Base-by-base conservation (phyloP, 2,888 invertebrate species). In the Epicampocera succincta region DNA sequence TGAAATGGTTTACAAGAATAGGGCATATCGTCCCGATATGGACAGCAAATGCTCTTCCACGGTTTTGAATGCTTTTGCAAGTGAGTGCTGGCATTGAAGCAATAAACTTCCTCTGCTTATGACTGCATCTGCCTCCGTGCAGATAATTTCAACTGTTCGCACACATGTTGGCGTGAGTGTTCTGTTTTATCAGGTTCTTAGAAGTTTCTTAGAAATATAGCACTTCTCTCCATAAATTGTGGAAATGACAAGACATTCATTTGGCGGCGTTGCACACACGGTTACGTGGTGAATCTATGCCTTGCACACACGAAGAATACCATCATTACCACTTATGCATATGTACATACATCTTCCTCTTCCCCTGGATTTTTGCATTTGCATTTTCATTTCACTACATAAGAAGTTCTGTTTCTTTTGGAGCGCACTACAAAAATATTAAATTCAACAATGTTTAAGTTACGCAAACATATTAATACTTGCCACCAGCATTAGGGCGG, bases 191-290 rank as follows among this genome's bases (percentile, higher is more conserved):
- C 61, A 48, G 66, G 79, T 56, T 65, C 38, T 65, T 38, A 1
- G 50, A 65, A 63, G 58, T 63, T 74, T 56, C 63, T 74, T 46
- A 60, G 38, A 77, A 69, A 21, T 33, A 66, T 58, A 66, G 17
- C 78, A 66, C 17, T 46, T 48, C 68, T 74, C 54, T 54, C 54
- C 33, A 73, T 79, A 68, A 76, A 81, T 72, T 72, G 50, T 58
- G 52, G 40, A 63, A 73, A 71, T 66, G 75, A 66, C 65, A 58
- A 66, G 65, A 25, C 72, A 66, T 72, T 72, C 48, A 66, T 54
- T 72, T 61, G 56, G 40, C 40, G 29, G 17, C 29, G 46, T 9
- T 38, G 11, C 58, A 48, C 3, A 38, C 13, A 50, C 13, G 38
- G 15, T 15, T 13, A n/a, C 38, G 38, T 38, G 38, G 1, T 38